Base-by-base conservation (phyloP, 2,888 invertebrate species). In the Lagria hirta region DNA sequence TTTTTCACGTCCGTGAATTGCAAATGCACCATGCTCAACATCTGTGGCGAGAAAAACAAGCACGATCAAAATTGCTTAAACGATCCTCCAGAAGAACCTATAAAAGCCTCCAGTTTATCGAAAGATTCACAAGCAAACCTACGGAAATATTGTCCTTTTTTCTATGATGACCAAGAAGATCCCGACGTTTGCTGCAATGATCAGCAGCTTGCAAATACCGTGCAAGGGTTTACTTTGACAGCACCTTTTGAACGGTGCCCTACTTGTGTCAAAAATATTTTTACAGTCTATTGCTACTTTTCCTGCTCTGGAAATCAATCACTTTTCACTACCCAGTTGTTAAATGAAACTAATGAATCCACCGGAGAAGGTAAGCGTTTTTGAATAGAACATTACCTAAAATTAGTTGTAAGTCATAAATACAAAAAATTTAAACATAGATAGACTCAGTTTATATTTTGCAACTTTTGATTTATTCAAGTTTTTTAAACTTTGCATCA, bases 231-330 rank as follows among this genome's bases (percentile, higher is more conserved):
- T 50, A 52, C 66, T 2, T 70, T 83, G 48, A 84, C 87, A 0
- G 81, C 82, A 26, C 69, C 93, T 1, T 81, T 90, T 13, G 78
- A 81, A 2, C 76, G 92, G 23, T 97, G 97, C 65, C 87, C 89
- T 0, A 80, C 86, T 0, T 97, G 96, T 62, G 69, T 79, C 1
- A 73, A 77, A 44, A 97, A 96, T 66, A 81, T 92, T 56, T 77
- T 81, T 4, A 75, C 80, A 27, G 77, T 85, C 22, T 84, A 88
- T 54, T 97, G 97, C 65, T 80, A 84, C 52, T 77, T 89, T 70
- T 85, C 88, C 3, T 97, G 96, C 68, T 77, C 81, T 2, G 80
- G 85, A 0, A 75, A 83, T 28, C 93, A 95, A 56, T 76, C 78
- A 11, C 62, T 72, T 17, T 87, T 80, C 60, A 61, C 83, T 23